These are phyloP conservation scores for Physocephala rufipes DNA, from an alignment of 2,888 invertebrate species.

Conservation along the genomic window DNA sequence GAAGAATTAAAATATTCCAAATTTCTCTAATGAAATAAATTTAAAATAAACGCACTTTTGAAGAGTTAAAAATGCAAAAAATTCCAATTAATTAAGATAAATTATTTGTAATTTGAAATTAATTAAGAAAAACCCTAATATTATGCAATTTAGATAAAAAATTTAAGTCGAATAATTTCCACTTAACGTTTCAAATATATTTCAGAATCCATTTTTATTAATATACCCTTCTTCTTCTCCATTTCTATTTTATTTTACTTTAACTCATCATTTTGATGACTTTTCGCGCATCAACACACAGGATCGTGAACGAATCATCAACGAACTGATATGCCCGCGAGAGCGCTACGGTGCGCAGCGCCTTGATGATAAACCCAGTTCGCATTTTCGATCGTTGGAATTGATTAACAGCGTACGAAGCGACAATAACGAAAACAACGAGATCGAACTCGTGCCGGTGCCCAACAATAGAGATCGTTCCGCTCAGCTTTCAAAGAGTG, in stretches of 20 bases:
- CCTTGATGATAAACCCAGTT: conserved; percentile 61
- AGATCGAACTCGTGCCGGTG: conserved; percentile 59
- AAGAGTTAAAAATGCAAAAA: too few species aligned
- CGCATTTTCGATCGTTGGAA: conserved; percentile 63
- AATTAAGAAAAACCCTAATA: too few species aligned
- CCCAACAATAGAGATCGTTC: conserved; percentile 36
- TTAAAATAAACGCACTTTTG: too few species aligned
- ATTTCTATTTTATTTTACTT: background rate
- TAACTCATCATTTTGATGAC: too few species aligned
- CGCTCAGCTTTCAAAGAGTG: conserved; percentile 8
- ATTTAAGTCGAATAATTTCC: background rate
- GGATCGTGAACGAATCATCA: conserved; percentile 59
- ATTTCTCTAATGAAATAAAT: too few species aligned
- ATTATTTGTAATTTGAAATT: too few species aligned
- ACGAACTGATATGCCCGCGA: conserved; percentile 58
- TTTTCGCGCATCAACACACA: conserved; percentile 36
- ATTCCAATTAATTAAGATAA: too few species aligned
- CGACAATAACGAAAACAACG: conserved; percentile 64
- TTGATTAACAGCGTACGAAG: conserved; percentile 62
- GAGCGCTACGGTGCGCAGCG: conserved; percentile 62
- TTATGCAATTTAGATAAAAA: background rate
- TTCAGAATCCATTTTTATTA: background rate
- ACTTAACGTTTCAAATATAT: background rate
- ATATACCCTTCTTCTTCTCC: background rate
- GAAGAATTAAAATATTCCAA: too few species aligned